Evolutionary conservation across 2,888 invertebrate species (phyloP), one percentile per base, ranked within the genome.

Genomic region (Hylaea fasciaria): DNA sequence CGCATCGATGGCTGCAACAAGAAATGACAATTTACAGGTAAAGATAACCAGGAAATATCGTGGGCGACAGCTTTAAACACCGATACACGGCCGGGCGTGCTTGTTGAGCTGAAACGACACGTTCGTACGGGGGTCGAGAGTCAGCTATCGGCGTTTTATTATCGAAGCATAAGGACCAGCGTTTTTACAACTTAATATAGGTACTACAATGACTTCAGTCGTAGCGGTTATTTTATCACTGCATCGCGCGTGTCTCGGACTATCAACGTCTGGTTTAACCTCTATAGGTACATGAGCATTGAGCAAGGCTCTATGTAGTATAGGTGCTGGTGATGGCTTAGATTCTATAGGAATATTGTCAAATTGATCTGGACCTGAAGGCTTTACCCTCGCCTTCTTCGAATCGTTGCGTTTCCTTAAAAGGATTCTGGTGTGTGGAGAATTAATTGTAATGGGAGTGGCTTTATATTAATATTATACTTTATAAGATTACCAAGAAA

Each of bases 1-100:
- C 96, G 92, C 96, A 96, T 70, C 97, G 94, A 86, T 96, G 95
- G 87, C 96, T 96, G 92, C 63, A 93, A 93, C 81, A 86, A 88
- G 82, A 85, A 81, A 83, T 77, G 70, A 78, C 76, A 80, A 77
- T 80, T 83, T 81, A 82, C 74, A 81, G 76, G 75, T 72, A 72
- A 70, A 73, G 76, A 79, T 81, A 80, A 80, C 80, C 79, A 81
- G 86, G 85, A 86, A 87, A 83, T 76, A 76, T 78, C 73, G 72
- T 74, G 77, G 73, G 71, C 57, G 80, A 78, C 80, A 74, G 75
- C 73, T 77, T 2, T 74, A 74, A 40, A 74, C 74, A 65, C 63
- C 74, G 79, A 80, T 81, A 77, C 57, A 67, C 54, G 78, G 70
- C 69, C 67, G 72, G 80, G 80, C 79, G 70, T 79, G 80, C 82